A percentile compares a stretch with the other conserved stretches of the same genome.
These are phyloP conservation scores for Mus caroli DNA, from an alignment of 2,797 vertebrate genomes.

Conservation along the genomic window DNA sequence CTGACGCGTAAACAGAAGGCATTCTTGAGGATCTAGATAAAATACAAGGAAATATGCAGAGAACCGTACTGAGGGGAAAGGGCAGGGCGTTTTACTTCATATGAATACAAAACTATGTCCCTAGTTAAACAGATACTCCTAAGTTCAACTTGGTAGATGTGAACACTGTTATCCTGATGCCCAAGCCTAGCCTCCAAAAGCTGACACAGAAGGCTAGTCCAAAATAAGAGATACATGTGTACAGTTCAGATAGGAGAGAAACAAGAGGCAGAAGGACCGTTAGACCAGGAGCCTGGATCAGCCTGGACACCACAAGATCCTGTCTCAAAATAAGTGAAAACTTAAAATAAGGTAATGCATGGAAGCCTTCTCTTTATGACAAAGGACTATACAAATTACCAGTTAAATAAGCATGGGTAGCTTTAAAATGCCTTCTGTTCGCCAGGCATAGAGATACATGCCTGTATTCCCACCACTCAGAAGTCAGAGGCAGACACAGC, in stretches of 20 bases:
- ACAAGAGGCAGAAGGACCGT: background rate
- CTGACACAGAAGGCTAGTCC: background rate
- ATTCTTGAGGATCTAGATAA: background rate
- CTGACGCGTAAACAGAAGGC: conserved; percentile 6
- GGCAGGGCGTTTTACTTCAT: background rate
- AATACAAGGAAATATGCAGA: conserved; percentile 2
- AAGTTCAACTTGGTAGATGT: background rate
- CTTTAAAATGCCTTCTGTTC: background rate
- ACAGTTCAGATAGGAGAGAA: background rate
- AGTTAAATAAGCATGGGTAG: background rate
- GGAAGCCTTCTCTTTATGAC: conserved; percentile 37
- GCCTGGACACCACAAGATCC: background rate
- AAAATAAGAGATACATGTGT: background rate
- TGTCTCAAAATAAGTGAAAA: background rate
- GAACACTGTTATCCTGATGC: background rate
- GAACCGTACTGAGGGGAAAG: background rate
- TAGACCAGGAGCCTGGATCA: background rate
- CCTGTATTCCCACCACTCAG: background rate
- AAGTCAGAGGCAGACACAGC: background rate
- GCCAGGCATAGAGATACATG: background rate
- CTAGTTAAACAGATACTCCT: conserved; percentile 50
- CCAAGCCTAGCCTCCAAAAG: background rate
- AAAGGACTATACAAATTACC: conserved; percentile 19
- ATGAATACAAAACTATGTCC: conserved; percentile 6
- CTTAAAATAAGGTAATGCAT: background rate